Evolutionary conservation across 1,140 invertebrate genomes (phyloP).

Genomic region (Homarus americanus): DNA sequence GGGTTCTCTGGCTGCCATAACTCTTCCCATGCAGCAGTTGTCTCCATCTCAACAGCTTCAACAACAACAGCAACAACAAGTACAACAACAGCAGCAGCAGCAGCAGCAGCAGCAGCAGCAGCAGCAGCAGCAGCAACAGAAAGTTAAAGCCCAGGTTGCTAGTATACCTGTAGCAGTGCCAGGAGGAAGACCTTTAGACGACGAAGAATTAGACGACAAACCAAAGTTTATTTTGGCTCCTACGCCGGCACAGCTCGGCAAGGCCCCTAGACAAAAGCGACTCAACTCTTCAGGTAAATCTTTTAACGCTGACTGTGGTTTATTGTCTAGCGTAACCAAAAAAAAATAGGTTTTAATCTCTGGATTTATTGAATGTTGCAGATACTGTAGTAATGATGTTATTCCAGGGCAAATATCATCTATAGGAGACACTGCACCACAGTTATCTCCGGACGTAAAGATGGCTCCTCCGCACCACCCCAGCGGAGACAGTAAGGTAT

Average conservation of each 20-base stretch:
- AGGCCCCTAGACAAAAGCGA: slow-evolving; percentile 90
- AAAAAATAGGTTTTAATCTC: no score
- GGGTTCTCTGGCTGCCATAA: slow-evolving; percentile 43
- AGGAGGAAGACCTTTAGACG: slow-evolving; percentile 55
- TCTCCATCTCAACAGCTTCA: slow-evolving; percentile 29
- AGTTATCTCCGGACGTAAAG: slow-evolving; percentile 52
- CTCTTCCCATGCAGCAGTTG: slow-evolving; percentile 37
- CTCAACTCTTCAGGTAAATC: slow-evolving; percentile 77
- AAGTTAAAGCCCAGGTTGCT: slow-evolving; percentile 57
- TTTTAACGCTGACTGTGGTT: no score
- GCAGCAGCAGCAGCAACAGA: slow-evolving; percentile 34
- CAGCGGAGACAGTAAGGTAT: slow-evolving; percentile 43
- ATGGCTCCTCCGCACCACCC: slow-evolving; percentile 57
- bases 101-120: no score
- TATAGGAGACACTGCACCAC: slow-evolving; percentile 43
- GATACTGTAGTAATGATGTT: no score
- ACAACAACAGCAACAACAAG: no score
- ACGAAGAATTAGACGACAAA: slow-evolving; percentile 80
- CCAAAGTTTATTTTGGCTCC: slow-evolving; percentile 89
- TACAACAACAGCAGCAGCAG: no score
- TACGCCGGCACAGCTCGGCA: slow-evolving; percentile 93
- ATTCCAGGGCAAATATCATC: slow-evolving; percentile 40
- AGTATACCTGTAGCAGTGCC: slow-evolving; percentile 63
- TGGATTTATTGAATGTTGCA: no score
- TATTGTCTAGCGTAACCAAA: no score